These are phyloP conservation scores for Pseudolaguvia tuberculata DNA, from an alignment of 2,113 vertebrate genomes.

Conservation along the genomic window DNA sequence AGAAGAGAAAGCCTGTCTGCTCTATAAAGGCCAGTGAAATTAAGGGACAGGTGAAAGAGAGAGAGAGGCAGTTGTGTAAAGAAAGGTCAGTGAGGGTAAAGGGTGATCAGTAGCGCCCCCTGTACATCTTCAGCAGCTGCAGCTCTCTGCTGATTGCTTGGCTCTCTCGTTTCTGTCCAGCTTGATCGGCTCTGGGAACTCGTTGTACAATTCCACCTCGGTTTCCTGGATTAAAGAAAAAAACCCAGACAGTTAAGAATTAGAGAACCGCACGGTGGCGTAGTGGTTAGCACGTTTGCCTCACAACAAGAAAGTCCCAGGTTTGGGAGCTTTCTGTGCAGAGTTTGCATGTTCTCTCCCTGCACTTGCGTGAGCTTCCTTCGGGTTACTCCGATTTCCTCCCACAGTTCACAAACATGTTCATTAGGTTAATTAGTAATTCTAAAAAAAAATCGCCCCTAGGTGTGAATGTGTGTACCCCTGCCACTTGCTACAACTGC, in stretches of 20 bases:
- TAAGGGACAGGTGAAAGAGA: slow-evolving; percentile 56
- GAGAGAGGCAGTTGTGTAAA: slow-evolving; percentile 47
- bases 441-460: too few relatives aligned
- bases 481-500: too few relatives aligned
- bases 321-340: too few relatives aligned
- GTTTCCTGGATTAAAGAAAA: slow-evolving; percentile 75
- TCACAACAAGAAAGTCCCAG: too few relatives aligned
- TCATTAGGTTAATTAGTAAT: too few relatives aligned
- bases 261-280: too few relatives aligned
- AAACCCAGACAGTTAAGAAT: neutral
- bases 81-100: slow-evolving; percentile 57
- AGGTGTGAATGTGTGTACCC: too few relatives aligned
- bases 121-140: slow-evolving; percentile 87
- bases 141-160: slow-evolving; percentile 84
- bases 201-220: slow-evolving; percentile 97
- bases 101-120: slow-evolving; percentile 72
- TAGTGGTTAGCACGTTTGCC: too few relatives aligned
- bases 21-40: slow-evolving; percentile 53
- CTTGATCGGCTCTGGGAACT: slow-evolving; percentile 97
- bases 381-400: too few relatives aligned
- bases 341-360: too few relatives aligned
- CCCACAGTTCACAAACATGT: too few relatives aligned
- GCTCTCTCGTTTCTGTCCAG: slow-evolving; percentile 91
- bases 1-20: slow-evolving; percentile 43
- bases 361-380: too few relatives aligned